These are phyloP conservation scores for Orestias chungarensis DNA, from an alignment of 2,797 vertebrate species.

Conservation along the genomic window DNA sequence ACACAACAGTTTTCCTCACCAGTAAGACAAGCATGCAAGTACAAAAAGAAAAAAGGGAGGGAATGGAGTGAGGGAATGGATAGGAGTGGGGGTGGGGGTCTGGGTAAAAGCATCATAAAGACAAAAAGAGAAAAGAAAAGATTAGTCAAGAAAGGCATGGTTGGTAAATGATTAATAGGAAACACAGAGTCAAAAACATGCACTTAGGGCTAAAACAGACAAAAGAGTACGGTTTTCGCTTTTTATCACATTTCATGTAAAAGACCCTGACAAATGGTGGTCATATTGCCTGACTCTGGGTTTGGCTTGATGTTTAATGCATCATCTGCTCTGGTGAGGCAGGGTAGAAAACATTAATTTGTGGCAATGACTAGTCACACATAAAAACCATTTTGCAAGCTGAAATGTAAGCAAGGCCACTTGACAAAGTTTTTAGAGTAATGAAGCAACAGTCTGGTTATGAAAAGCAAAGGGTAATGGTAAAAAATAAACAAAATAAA, in stretches of 20 bases:
- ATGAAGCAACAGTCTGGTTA: conserved; percentile 67
- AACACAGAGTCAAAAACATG: conserved; percentile 91
- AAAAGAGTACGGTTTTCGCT: conserved; percentile 85
- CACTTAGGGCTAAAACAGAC: conserved; percentile 90
- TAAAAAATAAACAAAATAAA: conserved; percentile 51
- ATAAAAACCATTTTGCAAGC: conserved; percentile 84
- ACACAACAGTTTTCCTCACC: conserved; percentile 82
- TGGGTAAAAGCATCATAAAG: neutral
- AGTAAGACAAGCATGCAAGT: conserved; percentile 86
- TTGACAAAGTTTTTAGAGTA: conserved; percentile 80
- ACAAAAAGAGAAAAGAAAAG: conserved; percentile 61
- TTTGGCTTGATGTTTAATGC: conserved; percentile 82
- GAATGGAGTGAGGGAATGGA: conserved; percentile 37
- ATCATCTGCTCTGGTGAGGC: conserved; percentile 78
- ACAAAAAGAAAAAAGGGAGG: conserved; percentile 16
- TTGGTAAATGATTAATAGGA: conserved; percentile 95
- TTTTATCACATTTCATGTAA: conserved; percentile 82
- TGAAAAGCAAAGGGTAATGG: conserved; percentile 54
- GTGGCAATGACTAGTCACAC: conserved; percentile 84
- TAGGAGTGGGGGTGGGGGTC: neutral
- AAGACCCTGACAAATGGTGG: conserved; percentile 84
- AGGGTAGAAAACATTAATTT: conserved; percentile 84
- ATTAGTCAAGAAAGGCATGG: conserved; percentile 81
- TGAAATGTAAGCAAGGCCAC: conserved; percentile 63
- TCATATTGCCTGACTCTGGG: conserved; percentile 80